Evolutionary conservation across 1,140 invertebrate genomes (phyloP), one percentile per base, ranked within the genome.

Genomic region (Leptoteleia sp.): DNA sequence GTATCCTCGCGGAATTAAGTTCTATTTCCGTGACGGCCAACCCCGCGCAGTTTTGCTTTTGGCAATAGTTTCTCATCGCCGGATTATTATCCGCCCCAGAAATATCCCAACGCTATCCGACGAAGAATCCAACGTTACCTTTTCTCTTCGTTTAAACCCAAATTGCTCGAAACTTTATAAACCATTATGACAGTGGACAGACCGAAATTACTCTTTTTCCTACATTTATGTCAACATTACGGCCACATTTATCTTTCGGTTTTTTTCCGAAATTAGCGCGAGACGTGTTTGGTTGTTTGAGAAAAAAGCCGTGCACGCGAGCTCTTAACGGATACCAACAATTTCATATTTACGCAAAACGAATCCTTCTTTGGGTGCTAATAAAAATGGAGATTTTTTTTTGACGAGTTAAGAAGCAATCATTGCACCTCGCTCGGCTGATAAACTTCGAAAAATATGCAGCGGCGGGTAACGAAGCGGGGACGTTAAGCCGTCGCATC

Each of bases 1-100:
- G 85, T 84, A 80, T 80, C 76, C 82, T 48, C 67, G 72, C 45
- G 73, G 85, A 85, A 86, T 86, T 85, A 86, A 84, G 78, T 86
- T 85, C 82, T 81, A 82, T 82, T 85, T 81, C 79, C 65, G 73
- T 57, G 78, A 83, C 82, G 84, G 81, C 76, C 77, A 68, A 72
- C 81, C 70, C 48, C 61, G 68, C 67, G 73, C 76, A 67, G 43
- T 67, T 61, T 78, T 61, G 54, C 55, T 68, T 68, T 65, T 68
- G 61, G 62, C 76, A 68, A 77, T 55, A 50, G 43, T 61, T 70
- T 38, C 12, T 13, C 54, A 43, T 59, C 9, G 35, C 1, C 12
- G 31, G 29, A 61, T 76, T 67, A 68, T 62, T 40, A 54, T 50
- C 54, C 48, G 48, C n/a, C 19, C 0, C 9, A 38, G 47, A 42